Evolutionary conservation across 2,113 vertebrate species (phyloP).

Genomic region (Eclectus roratus): DNA sequence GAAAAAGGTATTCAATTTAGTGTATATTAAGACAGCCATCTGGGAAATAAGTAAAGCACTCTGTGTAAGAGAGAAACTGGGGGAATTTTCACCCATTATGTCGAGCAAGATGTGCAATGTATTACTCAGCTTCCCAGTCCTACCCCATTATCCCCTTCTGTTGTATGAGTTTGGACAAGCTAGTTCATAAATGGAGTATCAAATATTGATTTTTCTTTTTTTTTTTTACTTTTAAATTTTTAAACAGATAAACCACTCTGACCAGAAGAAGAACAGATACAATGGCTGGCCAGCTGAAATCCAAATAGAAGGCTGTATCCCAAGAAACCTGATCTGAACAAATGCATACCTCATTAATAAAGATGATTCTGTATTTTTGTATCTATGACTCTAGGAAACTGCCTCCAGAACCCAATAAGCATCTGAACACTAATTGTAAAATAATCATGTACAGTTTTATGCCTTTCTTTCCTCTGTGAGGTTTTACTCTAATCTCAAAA

Average conservation of each 20-base stretch:
- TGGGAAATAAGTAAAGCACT: background rate
- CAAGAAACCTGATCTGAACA: slow-evolving; percentile 39
- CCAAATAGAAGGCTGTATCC: slow-evolving; percentile 79
- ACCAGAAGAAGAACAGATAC: slow-evolving; percentile 61
- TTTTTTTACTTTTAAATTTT: background rate
- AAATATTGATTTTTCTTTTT: background rate
- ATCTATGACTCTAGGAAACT: background rate
- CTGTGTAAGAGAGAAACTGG: background rate
- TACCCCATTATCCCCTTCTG: background rate
- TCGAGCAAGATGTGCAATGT: background rate
- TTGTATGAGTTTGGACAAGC: background rate
- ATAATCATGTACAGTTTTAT: background rate
- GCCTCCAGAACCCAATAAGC: background rate
- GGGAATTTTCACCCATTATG: background rate
- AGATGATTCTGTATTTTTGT: background rate
- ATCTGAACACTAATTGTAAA: background rate
- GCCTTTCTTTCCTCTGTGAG: background rate
- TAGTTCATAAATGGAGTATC: background rate
- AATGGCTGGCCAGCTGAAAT: slow-evolving; percentile 76
- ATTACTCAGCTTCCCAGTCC: background rate
- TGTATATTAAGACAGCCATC: background rate
- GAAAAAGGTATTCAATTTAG: background rate
- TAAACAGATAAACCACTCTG: slow-evolving; percentile 73
- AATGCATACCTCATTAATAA: background rate
- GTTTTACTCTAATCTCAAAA: background rate